A percentile compares a stretch with the other conserved stretches of the same genome.
These are phyloP conservation scores for Xiphophorus birchmanni DNA, from an alignment of 2,797 vertebrate species.

Conservation along the genomic window DNA sequence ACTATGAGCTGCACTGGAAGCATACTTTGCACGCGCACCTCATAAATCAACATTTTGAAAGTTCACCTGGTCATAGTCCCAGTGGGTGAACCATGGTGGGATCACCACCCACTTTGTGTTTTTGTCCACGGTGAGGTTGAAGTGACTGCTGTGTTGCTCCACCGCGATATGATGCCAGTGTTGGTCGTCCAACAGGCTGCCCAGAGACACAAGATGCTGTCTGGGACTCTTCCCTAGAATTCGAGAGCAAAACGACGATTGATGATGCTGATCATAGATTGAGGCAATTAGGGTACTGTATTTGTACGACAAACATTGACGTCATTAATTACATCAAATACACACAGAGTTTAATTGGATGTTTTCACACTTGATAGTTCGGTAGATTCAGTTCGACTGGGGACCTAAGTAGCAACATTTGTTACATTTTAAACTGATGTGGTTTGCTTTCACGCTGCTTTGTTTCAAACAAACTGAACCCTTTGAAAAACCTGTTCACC, in stretches of 20 bases:
- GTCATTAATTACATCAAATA: background rate
- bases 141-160: constrained; percentile 82
- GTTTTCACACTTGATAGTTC: too few relatives aligned
- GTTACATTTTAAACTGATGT: too few relatives aligned
- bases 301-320: background rate
- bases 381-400: too few relatives aligned
- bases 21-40: background rate
- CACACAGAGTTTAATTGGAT: too few relatives aligned
- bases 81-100: constrained; percentile 82
- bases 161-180: constrained; percentile 91
- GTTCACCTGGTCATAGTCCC: constrained; percentile 88
- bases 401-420: too few relatives aligned
- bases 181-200: constrained; percentile 92
- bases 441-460: too few relatives aligned
- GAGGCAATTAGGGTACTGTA: background rate
- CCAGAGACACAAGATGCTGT: constrained; percentile 80
- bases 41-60: background rate
- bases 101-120: constrained; percentile 83
- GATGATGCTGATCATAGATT: background rate
- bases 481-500: too few relatives aligned
- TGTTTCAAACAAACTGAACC: too few relatives aligned
- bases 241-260: background rate
- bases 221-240: constrained; percentile 58
- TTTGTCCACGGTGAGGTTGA: constrained; percentile 93
- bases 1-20: background rate